Conservation (phyloP, 2,888 invertebrate species). For the Hypselothyrea guttata region DNA sequence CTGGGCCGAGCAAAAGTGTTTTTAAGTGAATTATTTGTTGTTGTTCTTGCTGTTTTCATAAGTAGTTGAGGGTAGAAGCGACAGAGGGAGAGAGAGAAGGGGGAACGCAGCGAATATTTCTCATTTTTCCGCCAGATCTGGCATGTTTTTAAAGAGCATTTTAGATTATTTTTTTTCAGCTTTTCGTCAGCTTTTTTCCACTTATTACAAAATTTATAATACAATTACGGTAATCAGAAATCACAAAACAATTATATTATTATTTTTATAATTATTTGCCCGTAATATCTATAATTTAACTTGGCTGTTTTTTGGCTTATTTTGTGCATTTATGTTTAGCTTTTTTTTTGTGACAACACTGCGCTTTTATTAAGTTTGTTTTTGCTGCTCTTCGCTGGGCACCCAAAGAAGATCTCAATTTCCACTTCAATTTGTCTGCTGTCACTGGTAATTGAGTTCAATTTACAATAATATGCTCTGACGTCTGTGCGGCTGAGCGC, state of each 20-base stretch:
- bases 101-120: slow-evolving; percentile 43
- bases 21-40: slow-evolving; percentile 72
- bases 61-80: background rate
- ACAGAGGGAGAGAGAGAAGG: background rate
- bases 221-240: too few relatives aligned
- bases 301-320: too few relatives aligned
- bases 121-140: too few relatives aligned
- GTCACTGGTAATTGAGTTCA: slow-evolving; percentile 81
- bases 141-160: too few relatives aligned
- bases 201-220: too few relatives aligned
- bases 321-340: too few relatives aligned
- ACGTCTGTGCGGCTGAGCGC: slow-evolving; percentile 72
- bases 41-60: slow-evolving; percentile 36
- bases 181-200: too few relatives aligned
- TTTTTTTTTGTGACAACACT: too few relatives aligned
- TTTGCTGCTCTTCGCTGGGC: slow-evolving; percentile 33
- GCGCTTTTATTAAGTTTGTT: slow-evolving; percentile 57
- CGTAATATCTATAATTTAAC: too few relatives aligned
- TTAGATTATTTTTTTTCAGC: too few relatives aligned
- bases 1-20: slow-evolving; percentile 63
- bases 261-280: too few relatives aligned
- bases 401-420: slow-evolving; percentile 79
- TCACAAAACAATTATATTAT: too few relatives aligned
- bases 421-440: slow-evolving; percentile 82
- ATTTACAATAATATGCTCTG: slow-evolving; percentile 79